Evolutionary conservation across 2,113 vertebrate genomes (phyloP), one percentile per base, ranked within the genome.

Genomic region (western clawed frog (Xenopus tropicalis)): DNA sequence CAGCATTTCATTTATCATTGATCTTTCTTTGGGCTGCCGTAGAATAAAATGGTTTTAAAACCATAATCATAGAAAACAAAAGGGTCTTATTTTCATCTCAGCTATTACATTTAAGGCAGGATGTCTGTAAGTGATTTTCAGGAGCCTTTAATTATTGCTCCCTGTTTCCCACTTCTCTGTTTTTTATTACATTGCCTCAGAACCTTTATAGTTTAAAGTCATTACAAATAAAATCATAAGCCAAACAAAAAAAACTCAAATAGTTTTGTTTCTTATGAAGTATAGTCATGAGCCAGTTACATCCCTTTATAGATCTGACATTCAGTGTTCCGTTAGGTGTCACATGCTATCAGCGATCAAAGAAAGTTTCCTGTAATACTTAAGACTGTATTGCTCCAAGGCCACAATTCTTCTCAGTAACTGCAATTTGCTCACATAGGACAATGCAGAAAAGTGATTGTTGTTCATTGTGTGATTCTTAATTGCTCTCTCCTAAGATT

Each of bases 151-250:
- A 25, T 66, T 66, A 58, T 73, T 66, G 51, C 61, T 66, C 61
- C 62, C 62, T 21, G 29, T 43, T 43, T 42, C 52, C 61, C 23
- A 54, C 44, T 63, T 65, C 9, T 42, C 25, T 56, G 23, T 14
- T n/a, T 69, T 69, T 69, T 69, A 69, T 69, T 72, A 42, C 61
- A 11, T 4, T 48, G 16, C 52, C 25, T 37, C 59, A 20, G 46
- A 72, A 54, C 56, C 48, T 66, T 77, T 67, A 71, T 59, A 57
- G 43, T 17, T 23, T 24, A 8, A 44, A 42, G 57, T 72, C 29
- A 65, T 57, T 42, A 65, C 51, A 66, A 73, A 43, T 64, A 46
- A 65, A 66, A 57, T 29, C 12, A 48, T 14, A 7, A 66, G 52
- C 29, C 61, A 68, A 11, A 51, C 14, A 17, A 46, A 22, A 14